These are phyloP conservation scores for Cyrtonyx montezumae DNA, from an alignment of 2,113 vertebrate species.

Conservation along the genomic window DNA sequence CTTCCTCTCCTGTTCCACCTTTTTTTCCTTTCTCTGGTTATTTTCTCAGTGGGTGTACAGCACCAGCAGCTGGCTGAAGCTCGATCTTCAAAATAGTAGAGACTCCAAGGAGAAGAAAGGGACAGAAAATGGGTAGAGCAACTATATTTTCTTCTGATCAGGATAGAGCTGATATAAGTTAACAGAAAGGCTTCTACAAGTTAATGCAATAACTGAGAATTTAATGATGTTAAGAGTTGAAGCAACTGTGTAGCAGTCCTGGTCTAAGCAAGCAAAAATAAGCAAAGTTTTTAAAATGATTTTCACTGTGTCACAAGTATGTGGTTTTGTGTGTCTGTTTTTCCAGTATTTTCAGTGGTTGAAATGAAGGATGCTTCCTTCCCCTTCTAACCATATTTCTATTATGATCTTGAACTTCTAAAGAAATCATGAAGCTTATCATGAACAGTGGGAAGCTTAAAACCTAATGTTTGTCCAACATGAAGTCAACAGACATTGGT, in stretches of 20 bases:
- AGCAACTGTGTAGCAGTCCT: background rate
- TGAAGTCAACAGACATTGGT: background rate
- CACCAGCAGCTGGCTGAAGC: constrained; percentile 20
- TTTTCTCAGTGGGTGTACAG: background rate
- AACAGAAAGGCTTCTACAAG: background rate
- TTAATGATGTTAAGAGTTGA: background rate
- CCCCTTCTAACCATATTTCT: background rate
- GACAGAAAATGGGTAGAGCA: background rate
- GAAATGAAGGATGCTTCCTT: background rate
- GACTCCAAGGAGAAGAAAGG: background rate
- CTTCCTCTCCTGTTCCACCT: accelerated
- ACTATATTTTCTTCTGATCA: background rate
- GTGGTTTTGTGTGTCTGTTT: background rate
- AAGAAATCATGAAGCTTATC: background rate
- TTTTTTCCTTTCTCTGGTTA: background rate
- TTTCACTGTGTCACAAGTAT: background rate
- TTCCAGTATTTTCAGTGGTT: background rate
- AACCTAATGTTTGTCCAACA: background rate
- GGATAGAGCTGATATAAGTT: background rate
- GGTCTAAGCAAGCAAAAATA: background rate
- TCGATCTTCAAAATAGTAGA: background rate
- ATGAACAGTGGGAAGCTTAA: background rate
- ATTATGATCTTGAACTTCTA: background rate
- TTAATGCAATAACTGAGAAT: background rate
- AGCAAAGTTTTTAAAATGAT: background rate